These are phyloP conservation scores for Drosophila micromelanica DNA, from an alignment of 1,140 invertebrate species.

Conservation along the genomic window DNA sequence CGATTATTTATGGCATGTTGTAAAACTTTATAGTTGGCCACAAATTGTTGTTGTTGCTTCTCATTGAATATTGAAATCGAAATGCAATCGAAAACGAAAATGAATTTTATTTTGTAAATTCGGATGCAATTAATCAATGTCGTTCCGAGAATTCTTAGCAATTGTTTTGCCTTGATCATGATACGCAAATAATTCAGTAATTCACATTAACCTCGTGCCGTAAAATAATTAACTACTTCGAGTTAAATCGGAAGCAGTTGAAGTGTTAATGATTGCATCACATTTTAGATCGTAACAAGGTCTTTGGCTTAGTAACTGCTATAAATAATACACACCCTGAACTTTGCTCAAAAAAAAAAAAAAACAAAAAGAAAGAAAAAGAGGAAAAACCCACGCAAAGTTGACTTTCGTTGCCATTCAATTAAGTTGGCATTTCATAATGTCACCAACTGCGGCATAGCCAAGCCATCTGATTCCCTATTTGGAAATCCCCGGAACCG, in stretches of 20 bases:
- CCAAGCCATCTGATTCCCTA: slow-evolving; percentile 15
- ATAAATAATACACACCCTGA: slow-evolving; percentile 18
- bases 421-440: slow-evolving; percentile 14
- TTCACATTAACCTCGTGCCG: slow-evolving; percentile 24
- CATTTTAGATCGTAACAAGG: slow-evolving; percentile 16
- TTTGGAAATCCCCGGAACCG: slow-evolving; percentile 14
- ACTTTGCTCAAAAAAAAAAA: not conserved
- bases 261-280: slow-evolving; percentile 59
- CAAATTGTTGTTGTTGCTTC: slow-evolving; percentile 20
- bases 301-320: slow-evolving; percentile 14
- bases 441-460: slow-evolving; percentile 3
- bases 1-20: slow-evolving; percentile 64
- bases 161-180: slow-evolving; percentile 5
- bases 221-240: slow-evolving; percentile 18
- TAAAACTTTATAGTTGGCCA: slow-evolving; percentile 41
- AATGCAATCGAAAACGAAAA: slow-evolving; percentile 18
- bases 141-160: not conserved
- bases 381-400: slow-evolving; percentile 28
- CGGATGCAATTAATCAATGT: slow-evolving; percentile 36
- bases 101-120: slow-evolving; percentile 8
- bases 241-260: slow-evolving; percentile 57
- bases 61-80: slow-evolving; percentile 28
- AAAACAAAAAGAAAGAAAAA: not conserved
- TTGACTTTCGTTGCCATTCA: not conserved
- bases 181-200: slow-evolving; percentile 17